Evolutionary conservation across 2,888 invertebrate species (phyloP).

Genomic region (Adela reaumurella): DNA sequence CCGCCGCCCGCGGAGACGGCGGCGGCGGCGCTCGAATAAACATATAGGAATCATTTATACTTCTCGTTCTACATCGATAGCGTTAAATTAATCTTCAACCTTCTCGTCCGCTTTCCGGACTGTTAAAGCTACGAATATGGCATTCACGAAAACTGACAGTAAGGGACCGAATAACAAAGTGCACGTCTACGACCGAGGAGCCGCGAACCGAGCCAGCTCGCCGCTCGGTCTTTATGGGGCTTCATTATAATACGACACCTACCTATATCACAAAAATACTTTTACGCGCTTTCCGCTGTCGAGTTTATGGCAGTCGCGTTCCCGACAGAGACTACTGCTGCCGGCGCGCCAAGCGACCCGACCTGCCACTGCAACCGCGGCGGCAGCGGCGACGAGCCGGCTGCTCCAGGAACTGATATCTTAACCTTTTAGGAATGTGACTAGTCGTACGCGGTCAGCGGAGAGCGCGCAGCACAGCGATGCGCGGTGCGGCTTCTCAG

Average conservation of each 20-base stretch:
- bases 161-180: too few species aligned
- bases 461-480: background rate
- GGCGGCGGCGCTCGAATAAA: too few species aligned
- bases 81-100: background rate
- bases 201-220: too few species aligned
- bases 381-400: constrained; percentile 15
- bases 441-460: background rate
- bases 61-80: background rate
- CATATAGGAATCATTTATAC: background rate
- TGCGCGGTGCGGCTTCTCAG: background rate
- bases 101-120: background rate
- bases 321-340: constrained; percentile 27
- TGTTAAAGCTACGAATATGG: background rate
- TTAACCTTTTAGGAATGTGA: background rate
- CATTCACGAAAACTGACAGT: background rate
- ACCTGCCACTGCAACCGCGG: constrained; percentile 8
- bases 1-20: too few species aligned
- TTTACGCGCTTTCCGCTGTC: background rate
- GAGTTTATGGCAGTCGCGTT: constrained; percentile 9
- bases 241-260: background rate
- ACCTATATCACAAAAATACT: background rate
- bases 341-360: constrained; percentile 13
- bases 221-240: too few species aligned
- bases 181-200: too few species aligned
- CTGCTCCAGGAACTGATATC: constrained; percentile 4